These are phyloP conservation scores for Pocota personata DNA, from an alignment of 2,888 invertebrate genomes.

Conservation along the genomic window DNA sequence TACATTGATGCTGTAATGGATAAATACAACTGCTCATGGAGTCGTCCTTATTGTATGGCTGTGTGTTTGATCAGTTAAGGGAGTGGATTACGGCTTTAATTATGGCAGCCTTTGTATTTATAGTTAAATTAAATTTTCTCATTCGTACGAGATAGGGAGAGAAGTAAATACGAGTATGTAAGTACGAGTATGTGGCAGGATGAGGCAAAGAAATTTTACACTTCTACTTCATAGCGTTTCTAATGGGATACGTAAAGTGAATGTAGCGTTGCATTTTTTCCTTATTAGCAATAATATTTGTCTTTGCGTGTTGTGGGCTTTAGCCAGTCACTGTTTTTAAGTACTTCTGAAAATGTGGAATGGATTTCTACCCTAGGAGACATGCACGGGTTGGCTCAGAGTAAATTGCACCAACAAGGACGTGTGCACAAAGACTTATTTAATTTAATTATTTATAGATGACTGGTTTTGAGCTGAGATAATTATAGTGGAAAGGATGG, in stretches of 20 bases:
- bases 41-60: neutral
- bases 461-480: slow-evolving; percentile 29
- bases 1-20: slow-evolving; percentile 50
- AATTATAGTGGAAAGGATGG: neutral
- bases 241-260: slow-evolving; percentile 24
- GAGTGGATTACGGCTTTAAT: slow-evolving; percentile 64
- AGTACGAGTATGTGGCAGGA: neutral
- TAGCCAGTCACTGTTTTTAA: slow-evolving; percentile 41
- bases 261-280: slow-evolving; percentile 23
- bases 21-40: slow-evolving; percentile 27
- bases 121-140: slow-evolving; percentile 39
- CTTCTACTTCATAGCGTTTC: slow-evolving; percentile 29
- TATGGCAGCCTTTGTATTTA: slow-evolving; percentile 52
- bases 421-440: slow-evolving; percentile 41
- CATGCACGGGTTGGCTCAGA: neutral
- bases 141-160: neutral
- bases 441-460: slow-evolving; percentile 56
- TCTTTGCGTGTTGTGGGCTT: slow-evolving; percentile 19
- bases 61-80: slow-evolving; percentile 32
- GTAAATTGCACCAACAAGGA: neutral
- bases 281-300: slow-evolving; percentile 45
- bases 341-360: neutral
- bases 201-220: slow-evolving; percentile 20
- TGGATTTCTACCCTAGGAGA: neutral
- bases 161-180: neutral